phyloP scores from a whole-genome alignment of 1,140 invertebrate genomes.

The Drosophila ananassae region DNA sequence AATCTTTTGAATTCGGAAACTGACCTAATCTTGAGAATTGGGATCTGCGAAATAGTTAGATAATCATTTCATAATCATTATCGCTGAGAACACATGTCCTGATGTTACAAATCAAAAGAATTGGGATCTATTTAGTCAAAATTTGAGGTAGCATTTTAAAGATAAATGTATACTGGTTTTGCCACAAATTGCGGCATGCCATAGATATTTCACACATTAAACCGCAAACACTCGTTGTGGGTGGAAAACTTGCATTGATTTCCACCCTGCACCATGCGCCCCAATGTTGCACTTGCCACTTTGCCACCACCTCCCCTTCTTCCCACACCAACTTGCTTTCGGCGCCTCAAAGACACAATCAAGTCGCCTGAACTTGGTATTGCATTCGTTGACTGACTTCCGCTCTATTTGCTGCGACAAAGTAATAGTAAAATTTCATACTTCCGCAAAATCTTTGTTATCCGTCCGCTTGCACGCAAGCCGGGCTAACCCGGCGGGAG shows the following conservation, averaged over 20 bases:
- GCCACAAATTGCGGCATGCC: conserved; percentile 4
- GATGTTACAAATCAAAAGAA: no score
- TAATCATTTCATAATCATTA: no score
- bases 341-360: conserved; percentile 62
- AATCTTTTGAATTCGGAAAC: no score
- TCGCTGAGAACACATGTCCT: no score
- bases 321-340: conserved; percentile 7
- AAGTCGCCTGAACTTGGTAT: conserved; percentile 57
- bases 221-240: conserved; percentile 20
- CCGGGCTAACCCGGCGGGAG: neutral
- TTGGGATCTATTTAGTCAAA: no score
- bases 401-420: conserved; percentile 79
- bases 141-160: no score
- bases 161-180: neutral
- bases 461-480: conserved; percentile 19
- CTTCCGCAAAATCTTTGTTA: conserved; percentile 74
- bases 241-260: conserved; percentile 53
- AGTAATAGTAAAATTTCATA: conserved; percentile 81
- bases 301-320: neutral
- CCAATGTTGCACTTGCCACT: neutral
- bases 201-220: conserved; percentile 45
- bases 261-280: conserved; percentile 11
- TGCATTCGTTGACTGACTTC: conserved; percentile 77
- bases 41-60: no score
- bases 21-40: no score